A percentile compares a stretch with the other conserved stretches of the same genome.
Evolutionary conservation across 2,888 invertebrate genomes (phyloP).

Genomic region (Buathra laborator): DNA sequence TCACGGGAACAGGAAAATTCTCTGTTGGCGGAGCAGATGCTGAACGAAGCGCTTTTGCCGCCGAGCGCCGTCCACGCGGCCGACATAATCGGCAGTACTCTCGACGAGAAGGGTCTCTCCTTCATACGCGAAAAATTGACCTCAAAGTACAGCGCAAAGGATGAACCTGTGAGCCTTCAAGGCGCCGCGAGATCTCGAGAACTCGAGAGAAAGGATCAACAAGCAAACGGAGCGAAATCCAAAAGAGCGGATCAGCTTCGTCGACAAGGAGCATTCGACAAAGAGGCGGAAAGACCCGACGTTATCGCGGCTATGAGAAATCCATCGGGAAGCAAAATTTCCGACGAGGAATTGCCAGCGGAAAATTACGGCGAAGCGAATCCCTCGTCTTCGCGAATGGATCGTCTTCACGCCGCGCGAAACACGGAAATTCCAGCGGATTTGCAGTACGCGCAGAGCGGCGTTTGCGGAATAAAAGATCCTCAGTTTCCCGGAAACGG

Average conservation of each 20-base stretch:
- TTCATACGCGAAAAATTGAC: constrained; percentile 80
- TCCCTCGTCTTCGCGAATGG: constrained; percentile 1
- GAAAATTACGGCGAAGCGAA: constrained; percentile 10
- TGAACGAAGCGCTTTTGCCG: constrained; percentile 79
- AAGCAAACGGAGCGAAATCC: constrained; percentile 28
- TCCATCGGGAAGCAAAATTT: constrained; percentile 38
- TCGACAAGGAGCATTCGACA: constrained; percentile 64
- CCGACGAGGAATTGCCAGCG: neutral
- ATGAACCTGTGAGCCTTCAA: constrained; percentile 63
- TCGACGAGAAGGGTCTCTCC: constrained; percentile 77
- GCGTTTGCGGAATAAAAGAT: neutral
- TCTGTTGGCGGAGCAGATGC: constrained; percentile 76
- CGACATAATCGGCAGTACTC: constrained; percentile 81
- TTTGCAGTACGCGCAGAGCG: constrained; percentile 11
- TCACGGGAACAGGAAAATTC: constrained; percentile 63
- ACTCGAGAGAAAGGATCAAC: constrained; percentile 35
- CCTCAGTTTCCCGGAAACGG: neutral
- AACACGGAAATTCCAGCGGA: neutral
- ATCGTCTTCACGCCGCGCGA: neutral
- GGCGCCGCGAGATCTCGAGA: constrained; percentile 55
- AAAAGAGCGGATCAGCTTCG: constrained; percentile 56
- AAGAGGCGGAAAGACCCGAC: constrained; percentile 60
- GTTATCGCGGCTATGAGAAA: constrained; percentile 57
- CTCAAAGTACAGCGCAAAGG: constrained; percentile 77
- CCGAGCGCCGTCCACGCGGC: constrained; percentile 77